Base-by-base conservation (phyloP, 2,113 vertebrate species). In the Theropithecus gelada region DNA sequence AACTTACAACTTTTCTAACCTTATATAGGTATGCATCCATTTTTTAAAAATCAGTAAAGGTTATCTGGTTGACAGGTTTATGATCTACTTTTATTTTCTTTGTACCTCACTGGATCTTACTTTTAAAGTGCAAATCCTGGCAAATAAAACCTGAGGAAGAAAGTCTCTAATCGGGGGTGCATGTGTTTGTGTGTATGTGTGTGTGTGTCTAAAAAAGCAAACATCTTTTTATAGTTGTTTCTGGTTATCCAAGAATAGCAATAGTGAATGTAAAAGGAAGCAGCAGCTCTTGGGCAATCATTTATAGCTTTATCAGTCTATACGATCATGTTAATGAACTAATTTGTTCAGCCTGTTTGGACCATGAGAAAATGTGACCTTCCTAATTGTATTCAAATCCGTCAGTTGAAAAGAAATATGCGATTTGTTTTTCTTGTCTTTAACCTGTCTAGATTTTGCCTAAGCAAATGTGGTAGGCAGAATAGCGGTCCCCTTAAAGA, bases 321-420 rank as follows among this genome's bases (percentile, higher is more conserved):
- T 40, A 23, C 16, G 50, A 48, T 66, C 45, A 8, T 45, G 75
- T 57, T 52, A n/a, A 50, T 84, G n/a, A 70, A 50, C 57, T 50
- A 57, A 93, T 45, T 88, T 87, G 85, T 73, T 91, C 27, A 89
- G 27, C 43, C 84, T 96, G 32, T 91, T 82, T 85, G 27, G 66
- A 43, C 57, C 72, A 20, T 61, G 55, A 95, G 70, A 85, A 78
- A 86, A 73, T 66, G 5, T 43, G 40, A 32, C 45, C 3, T 86
- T 97, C 25, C 50, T 84, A n/a, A 48, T 18, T 92, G 90, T 48
- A 68, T 91, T 76, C 57, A 86, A 20, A 64, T 78, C 72, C 20
- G 20, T 93, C 25, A 43, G 57, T 75, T 55, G 73, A 59, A 90
- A 87, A 55, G 11, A 59, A 55, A 35, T 30, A 27, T 5, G 8